Evolutionary conservation across 2,888 invertebrate species (phyloP).

Genomic region (Coenonympha arcania): DNA sequence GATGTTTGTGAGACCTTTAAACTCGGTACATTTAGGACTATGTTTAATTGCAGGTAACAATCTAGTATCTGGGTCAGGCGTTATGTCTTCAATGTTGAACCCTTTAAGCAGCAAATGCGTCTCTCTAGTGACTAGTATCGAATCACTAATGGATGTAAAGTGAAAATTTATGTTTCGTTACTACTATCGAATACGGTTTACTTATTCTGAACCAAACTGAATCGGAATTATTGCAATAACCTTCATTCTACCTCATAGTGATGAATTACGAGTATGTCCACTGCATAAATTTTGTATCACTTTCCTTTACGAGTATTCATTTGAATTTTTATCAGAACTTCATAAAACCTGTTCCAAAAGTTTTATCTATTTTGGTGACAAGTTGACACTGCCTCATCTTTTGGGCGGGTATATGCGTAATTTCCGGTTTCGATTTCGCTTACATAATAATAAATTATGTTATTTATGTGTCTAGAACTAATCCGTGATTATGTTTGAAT

Average conservation of each 20-base stretch:
- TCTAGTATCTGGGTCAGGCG: slow-evolving; percentile 22
- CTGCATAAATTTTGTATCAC: too few relatives aligned
- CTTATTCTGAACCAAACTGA: not conserved
- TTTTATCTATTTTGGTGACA: slow-evolving; percentile 1
- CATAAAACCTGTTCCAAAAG: not conserved
- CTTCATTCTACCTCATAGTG: too few relatives aligned
- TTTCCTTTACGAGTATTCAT: too few relatives aligned
- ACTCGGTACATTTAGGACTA: slow-evolving; percentile 26
- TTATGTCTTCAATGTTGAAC: slow-evolving; percentile 8
- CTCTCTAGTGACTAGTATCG: too few relatives aligned
- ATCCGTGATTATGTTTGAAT: not conserved
- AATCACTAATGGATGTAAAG: not conserved
- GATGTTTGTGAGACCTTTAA: slow-evolving; percentile 39
- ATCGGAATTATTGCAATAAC: not conserved
- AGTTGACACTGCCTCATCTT: slow-evolving; percentile 3
- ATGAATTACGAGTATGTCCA: too few relatives aligned
- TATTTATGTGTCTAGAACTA: not conserved
- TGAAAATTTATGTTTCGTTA: not conserved
- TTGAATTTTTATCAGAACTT: not conserved
- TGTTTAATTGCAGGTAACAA: slow-evolving; percentile 16
- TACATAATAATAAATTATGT: not conserved
- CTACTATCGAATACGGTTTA: not conserved
- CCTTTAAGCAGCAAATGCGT: not conserved
- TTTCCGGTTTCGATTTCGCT: slow-evolving; percentile 1
- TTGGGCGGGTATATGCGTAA: not conserved